Base-by-base conservation (phyloP, 2,797 vertebrate genomes). In the Gouania willdenowi region DNA sequence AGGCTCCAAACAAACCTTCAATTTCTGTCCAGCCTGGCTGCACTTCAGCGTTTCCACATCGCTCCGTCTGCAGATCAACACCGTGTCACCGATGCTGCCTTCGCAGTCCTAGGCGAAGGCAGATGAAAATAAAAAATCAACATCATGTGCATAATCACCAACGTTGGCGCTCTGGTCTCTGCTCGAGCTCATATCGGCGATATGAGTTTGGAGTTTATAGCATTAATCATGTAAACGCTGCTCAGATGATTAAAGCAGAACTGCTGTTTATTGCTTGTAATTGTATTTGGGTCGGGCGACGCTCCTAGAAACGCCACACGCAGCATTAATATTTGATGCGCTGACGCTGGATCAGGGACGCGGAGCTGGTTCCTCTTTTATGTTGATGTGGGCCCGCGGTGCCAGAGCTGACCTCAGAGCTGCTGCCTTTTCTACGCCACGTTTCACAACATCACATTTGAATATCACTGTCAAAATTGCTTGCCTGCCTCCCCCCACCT, bases 161-260 rank as follows among this genome's bases (percentile, higher is more conserved):
- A 51, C 57, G 26, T 22, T 64, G 72, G 66, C 67, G 35, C 63
- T 21, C 27, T 33, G 63, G 66, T 66, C 71, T 70, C 58, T 57
- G 77, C 70, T 57, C 59, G 64, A 60, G 78, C 74, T 81, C 78
- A 72, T 72, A 75, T 70, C 72, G 11, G 44, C 44, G 41, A 75
- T 79, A 76, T 80, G 79, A 81, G 72, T 74, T 66, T 39, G 66
- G 62, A 75, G 63, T 68, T 71, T 77, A 80, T 83, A 77, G 78
- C 79, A 83, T 84, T 83, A 80, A 83, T 83, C 83, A 82, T 79
- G 77, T 78, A 77, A 79, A 82, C 70, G 77, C 67, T 78, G 79
- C 73, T 77, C 71, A 71, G 57, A 76, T 78, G 79, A 83, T 86
- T 86, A 81, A 82, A 81, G 78, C 78, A 79, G 76, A 79, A 73